Percentiles rank a stretch among this genome's conserved stretches.
Evolutionary conservation across 1,140 invertebrate genomes (phyloP).

Genomic region (Rhizoglyphus robini): DNA sequence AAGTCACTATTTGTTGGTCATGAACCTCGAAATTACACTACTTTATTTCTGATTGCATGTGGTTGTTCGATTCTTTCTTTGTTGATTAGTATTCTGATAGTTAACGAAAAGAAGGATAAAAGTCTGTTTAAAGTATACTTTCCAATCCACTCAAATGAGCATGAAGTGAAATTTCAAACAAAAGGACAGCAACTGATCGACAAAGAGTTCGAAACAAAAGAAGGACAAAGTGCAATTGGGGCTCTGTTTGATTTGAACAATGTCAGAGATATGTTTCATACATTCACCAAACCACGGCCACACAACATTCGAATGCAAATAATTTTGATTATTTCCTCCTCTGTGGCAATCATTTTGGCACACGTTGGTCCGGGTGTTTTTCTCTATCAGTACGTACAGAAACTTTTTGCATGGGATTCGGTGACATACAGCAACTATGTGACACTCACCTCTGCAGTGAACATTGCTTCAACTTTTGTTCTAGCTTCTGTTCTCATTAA

Average conservation of each 20-base stretch:
- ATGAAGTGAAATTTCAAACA: too few relatives aligned
- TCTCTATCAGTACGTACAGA: constrained; percentile 17
- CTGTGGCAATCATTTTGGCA: neutral
- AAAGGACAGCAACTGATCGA: too few relatives aligned
- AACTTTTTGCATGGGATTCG: constrained; percentile 19
- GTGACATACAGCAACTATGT: constrained; percentile 16
- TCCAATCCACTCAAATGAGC: neutral
- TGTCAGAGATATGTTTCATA: constrained; percentile 10
- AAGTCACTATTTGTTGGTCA: neutral
- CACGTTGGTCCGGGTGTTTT: constrained; percentile 8
- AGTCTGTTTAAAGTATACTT: neutral
- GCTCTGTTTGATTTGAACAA: constrained; percentile 14
- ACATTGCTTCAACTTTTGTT: neutral
- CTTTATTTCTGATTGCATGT: neutral
- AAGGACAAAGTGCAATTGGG: neutral
- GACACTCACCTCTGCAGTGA: neutral
- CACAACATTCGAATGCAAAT: constrained; percentile 11
- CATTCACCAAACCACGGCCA: neutral
- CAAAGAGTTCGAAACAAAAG: too few relatives aligned
- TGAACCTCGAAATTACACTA: constrained; percentile 2
- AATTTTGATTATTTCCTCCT: neutral
- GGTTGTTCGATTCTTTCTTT: neutral
- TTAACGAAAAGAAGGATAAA: constrained; percentile 3
- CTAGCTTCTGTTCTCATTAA: neutral
- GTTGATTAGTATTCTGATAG: neutral